Conservation (phyloP, 2,888 invertebrate genomes). For the Teleogryllus oceanicus region DNA sequence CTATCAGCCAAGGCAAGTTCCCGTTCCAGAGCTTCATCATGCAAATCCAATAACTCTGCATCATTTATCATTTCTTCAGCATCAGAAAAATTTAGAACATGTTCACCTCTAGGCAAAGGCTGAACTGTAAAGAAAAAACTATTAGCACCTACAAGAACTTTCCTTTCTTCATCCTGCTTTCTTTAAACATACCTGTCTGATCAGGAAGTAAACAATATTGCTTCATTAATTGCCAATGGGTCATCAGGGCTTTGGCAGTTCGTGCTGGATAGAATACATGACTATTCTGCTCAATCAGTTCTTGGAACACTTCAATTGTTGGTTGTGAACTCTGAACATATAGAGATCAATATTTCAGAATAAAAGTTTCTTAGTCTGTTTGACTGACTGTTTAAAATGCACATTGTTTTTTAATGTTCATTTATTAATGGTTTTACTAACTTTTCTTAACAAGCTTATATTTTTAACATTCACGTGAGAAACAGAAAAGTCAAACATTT, state of each 20-base stretch:
- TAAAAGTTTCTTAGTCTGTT: neutral
- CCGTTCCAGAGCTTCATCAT: conserved; percentile 76
- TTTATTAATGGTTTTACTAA: too few species aligned
- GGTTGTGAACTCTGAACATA: conserved; percentile 63
- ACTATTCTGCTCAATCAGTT: conserved; percentile 76
- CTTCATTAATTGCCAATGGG: conserved; percentile 90
- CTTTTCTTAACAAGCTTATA: too few species aligned
- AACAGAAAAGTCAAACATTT: too few species aligned
- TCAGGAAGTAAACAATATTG: conserved; percentile 88
- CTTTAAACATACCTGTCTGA: conserved; percentile 61
- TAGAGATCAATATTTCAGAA: conserved; percentile 22
- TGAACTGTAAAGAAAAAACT: conserved; percentile 35
- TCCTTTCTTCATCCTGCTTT: neutral
- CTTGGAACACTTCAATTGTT: conserved; percentile 75
- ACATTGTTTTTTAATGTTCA: too few species aligned
- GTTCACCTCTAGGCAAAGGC: conserved; percentile 45
- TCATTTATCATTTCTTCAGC: conserved; percentile 87
- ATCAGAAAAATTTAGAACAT: conserved; percentile 77
- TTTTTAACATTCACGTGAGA: too few species aligned
- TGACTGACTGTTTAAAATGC: neutral
- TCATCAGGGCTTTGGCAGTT: conserved; percentile 77
- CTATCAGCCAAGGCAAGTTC: conserved; percentile 72
- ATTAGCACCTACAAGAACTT: neutral
- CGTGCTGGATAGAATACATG: conserved; percentile 83
- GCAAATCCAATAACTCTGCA: conserved; percentile 73